Percentiles rank a stretch among this genome's conserved stretches.
Evolutionary conservation across 2,797 vertebrate species (phyloP).

Genomic region (Pyrocephalus nanus): DNA sequence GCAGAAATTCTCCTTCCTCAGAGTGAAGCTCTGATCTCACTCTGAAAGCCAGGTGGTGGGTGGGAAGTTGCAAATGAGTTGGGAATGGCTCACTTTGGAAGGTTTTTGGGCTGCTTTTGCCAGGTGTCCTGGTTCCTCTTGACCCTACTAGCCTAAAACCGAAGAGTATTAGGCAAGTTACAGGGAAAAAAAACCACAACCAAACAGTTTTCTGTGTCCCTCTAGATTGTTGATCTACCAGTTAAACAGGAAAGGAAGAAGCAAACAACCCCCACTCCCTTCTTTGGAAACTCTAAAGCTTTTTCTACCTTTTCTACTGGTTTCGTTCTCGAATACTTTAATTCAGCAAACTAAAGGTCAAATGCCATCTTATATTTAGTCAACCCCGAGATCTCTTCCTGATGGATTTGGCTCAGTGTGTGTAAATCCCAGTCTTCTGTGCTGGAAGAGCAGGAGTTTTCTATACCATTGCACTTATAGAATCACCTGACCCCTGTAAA

Average conservation of each 20-base stretch:
- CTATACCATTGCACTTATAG: accelerated
- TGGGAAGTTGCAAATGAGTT: background rate
- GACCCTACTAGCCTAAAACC: background rate
- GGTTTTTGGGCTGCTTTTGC: background rate
- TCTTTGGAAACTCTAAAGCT: background rate
- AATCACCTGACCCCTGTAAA: background rate
- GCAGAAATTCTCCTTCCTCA: background rate
- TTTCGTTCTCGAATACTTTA: background rate
- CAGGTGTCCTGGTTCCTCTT: background rate
- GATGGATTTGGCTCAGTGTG: background rate
- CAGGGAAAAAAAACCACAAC: accelerated
- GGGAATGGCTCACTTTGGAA: background rate
- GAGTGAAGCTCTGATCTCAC: background rate
- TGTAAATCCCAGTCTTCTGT: background rate
- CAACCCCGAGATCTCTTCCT: background rate
- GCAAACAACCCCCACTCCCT: background rate
- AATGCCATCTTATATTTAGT: background rate
- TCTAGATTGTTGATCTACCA: conserved; percentile 3
- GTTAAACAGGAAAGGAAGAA: conserved; percentile 28
- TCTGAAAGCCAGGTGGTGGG: background rate
- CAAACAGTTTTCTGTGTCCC: background rate
- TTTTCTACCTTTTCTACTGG: background rate
- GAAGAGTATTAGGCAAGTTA: background rate
- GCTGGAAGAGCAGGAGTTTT: background rate
- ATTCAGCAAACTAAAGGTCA: background rate